Conservation (phyloP, 2,113 vertebrate genomes). For the Hirundichthys speculiger region DNA sequence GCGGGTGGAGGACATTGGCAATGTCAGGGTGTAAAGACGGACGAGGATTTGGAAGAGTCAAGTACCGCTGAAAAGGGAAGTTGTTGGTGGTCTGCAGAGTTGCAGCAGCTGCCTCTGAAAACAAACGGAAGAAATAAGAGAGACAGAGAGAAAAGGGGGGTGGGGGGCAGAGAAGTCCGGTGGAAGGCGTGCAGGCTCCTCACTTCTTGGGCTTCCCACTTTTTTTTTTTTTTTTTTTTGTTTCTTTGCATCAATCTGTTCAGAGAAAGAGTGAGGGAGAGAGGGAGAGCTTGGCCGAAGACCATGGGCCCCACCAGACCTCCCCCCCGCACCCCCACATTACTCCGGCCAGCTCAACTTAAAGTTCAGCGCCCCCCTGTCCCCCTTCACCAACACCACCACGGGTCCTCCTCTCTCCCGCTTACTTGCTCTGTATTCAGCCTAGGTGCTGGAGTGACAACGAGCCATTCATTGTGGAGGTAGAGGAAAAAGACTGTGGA, state of each 20-base stretch:
- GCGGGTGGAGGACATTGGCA: constrained; percentile 56
- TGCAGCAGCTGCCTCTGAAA: constrained; percentile 75
- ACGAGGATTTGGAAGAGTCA: constrained; percentile 80
- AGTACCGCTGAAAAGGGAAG: constrained; percentile 75
- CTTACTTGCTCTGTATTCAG: constrained; percentile 81
- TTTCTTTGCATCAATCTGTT: constrained; percentile 64
- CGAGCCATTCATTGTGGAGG: constrained; percentile 82
- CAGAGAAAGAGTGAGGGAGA: constrained; percentile 47
- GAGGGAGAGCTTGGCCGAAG: constrained; percentile 52
- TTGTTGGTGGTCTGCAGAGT: constrained; percentile 79
- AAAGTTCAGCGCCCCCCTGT: constrained; percentile 65
- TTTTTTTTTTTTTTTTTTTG: constrained; percentile 48
- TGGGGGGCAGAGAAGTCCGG: constrained; percentile 37
- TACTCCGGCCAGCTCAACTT: constrained; percentile 75
- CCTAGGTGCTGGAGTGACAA: constrained; percentile 83
- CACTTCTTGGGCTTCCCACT: constrained; percentile 35
- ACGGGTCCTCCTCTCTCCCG: constrained; percentile 56
- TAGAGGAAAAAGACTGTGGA: constrained; percentile 80
- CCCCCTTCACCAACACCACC: constrained; percentile 32
- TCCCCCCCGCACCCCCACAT: constrained; percentile 43
- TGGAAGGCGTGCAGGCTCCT: constrained; percentile 57
- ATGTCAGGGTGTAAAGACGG: constrained; percentile 70
- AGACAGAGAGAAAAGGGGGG: constrained; percentile 44
- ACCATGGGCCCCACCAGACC: constrained; percentile 47
- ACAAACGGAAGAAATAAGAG: constrained; percentile 75